Conservation (phyloP, 30 jellyfish, hydroid and myxozoan genomes). For the Aurelia sp. region DNA sequence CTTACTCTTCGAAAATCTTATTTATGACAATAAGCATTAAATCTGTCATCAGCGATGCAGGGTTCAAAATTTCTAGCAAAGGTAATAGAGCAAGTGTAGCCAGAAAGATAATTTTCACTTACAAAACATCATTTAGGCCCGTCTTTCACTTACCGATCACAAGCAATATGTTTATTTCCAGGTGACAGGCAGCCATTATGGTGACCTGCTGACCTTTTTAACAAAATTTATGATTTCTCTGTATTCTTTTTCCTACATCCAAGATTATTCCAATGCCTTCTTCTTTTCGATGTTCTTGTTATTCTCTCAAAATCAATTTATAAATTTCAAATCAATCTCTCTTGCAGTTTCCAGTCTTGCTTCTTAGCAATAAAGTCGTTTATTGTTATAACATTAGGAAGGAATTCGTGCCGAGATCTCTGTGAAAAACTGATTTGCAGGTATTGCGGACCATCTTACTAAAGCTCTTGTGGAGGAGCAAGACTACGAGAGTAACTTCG, state of each 20-base stretch:
- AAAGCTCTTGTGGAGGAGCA: conserved; percentile 8
- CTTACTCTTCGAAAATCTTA: too few relatives aligned
- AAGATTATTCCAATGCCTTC: too few relatives aligned
- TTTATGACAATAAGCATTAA: too few relatives aligned
- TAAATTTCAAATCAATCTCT: too few relatives aligned
- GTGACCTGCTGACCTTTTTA: conserved; percentile 67
- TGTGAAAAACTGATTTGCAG: conserved; percentile 4
- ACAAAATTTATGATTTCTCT: background rate
- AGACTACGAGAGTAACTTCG: background rate
- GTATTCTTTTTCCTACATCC: too few relatives aligned
- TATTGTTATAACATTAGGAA: conserved; percentile 26
- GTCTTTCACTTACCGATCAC: background rate
- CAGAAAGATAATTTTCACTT: too few relatives aligned
- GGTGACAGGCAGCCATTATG: conserved; percentile 58
- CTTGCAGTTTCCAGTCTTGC: background rate
- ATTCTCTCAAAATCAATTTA: too few relatives aligned
- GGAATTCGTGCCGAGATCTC: conserved; percentile 52
- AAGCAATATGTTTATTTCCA: background rate
- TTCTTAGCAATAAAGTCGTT: background rate
- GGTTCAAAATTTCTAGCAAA: too few relatives aligned
- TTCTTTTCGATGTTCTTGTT: too few relatives aligned
- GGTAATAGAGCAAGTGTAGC: too few relatives aligned
- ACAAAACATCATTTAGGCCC: background rate
- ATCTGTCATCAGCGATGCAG: too few relatives aligned
- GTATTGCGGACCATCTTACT: background rate